Base-by-base conservation (phyloP, 2,888 invertebrate species). In the Cenopis cana region DNA sequence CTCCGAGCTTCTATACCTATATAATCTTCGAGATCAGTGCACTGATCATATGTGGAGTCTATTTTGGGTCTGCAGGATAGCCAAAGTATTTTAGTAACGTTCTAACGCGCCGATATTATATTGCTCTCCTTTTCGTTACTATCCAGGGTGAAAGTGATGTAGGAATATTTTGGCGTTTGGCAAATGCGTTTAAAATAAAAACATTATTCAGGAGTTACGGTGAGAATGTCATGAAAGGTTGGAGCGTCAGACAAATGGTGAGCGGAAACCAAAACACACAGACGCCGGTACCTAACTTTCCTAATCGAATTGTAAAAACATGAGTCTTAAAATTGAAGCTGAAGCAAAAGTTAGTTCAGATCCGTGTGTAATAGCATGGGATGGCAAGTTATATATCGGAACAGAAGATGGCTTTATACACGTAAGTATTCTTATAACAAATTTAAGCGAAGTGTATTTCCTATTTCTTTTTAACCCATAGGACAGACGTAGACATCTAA, bases 341-440 rank as follows among this genome's bases (percentile, higher is more conserved):
- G 90, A 93, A 81, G 75, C 77, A 2, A 89, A 87, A 81, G 69
- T 91, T 20, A 88, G 87, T 33, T 85, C 87, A 0, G 92, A 91
- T 72, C 91, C 93, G 1, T 89, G 88, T 80, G 88, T 92, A 18
- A 76, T 88, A 38, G 84, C 87, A 60, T 93, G 87, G 89, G 85
- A 89, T 72, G 78, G 78, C 17, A 84, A 85, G 75, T 78, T 93
- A 50, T 90, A 85, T 79, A 84, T 91, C 71, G 93, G 92, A 24
- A 83, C 85, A 20, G 92, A 90, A 77, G 86, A 86, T 76, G 93
- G 93, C 52, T 83, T 79, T 33, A 87, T 93, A 73, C 84, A 84
- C 76, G 93, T 92, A 82, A 88, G 88, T 85, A 64, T 65, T 54
- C 61, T 46, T 20, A 33, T 20, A 36, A 12, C 33, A 11, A 56